phyloP scores from a whole-genome alignment of 2,113 vertebrate genomes.

The Heptranchias perlo region DNA sequence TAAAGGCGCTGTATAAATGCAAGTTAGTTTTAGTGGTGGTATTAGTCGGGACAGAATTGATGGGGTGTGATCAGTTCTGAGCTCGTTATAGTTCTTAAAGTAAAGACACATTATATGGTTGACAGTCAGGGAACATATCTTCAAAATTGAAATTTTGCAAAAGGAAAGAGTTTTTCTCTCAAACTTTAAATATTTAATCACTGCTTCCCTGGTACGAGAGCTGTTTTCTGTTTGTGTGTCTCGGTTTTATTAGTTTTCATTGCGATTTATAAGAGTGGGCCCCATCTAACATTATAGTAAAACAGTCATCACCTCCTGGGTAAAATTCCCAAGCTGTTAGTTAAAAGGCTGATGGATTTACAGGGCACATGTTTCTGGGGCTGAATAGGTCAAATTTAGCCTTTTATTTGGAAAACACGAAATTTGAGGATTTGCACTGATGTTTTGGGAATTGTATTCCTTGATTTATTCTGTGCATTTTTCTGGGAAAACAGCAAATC shows the following conservation, averaged over 20 bases:
- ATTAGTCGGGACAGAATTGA: background rate
- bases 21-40: background rate
- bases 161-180: background rate
- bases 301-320: background rate
- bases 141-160: background rate
- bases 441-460: background rate
- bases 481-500: background rate
- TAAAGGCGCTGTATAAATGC: background rate
- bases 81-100: background rate
- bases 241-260: background rate
- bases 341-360: background rate
- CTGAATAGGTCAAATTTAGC: background rate
- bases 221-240: background rate
- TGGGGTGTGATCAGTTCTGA: background rate
- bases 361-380: background rate
- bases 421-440: background rate
- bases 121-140: background rate
- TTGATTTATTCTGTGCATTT: background rate
- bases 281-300: background rate
- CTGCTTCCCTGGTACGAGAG: background rate
- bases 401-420: background rate
- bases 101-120: background rate
- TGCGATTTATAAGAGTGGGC: background rate
- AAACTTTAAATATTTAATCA: background rate
- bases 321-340: background rate